These are phyloP conservation scores for Aphrocallistes beatrix DNA, from an alignment of 37 sponge, comb jelly and placozoan species.

Conservation along the genomic window DNA sequence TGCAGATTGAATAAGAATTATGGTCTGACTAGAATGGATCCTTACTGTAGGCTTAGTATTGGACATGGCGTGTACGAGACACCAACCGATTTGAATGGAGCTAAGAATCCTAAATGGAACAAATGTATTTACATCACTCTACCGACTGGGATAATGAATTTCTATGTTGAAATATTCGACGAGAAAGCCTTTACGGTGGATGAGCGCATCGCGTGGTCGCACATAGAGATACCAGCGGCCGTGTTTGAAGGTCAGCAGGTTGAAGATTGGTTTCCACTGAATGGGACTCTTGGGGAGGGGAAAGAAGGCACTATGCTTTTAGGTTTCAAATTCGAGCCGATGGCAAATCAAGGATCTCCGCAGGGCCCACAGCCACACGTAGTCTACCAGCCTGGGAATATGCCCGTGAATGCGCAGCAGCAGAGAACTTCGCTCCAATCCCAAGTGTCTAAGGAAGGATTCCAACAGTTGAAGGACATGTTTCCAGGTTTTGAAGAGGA, in stretches of 20 bases:
- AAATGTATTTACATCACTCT: conserved; percentile 50
- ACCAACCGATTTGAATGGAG: conserved; percentile 69
- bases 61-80: conserved; percentile 89
- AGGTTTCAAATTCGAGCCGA: conserved; percentile 21
- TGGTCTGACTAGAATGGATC: conserved; percentile 89
- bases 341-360: background rate
- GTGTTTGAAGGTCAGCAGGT: conserved; percentile 69
- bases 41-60: conserved; percentile 80
- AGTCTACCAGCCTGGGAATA: background rate
- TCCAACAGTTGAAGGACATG: conserved; percentile 79
- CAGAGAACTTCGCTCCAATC: background rate
- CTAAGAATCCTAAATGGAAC: conserved; percentile 95
- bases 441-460: conserved; percentile 31
- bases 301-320: conserved; percentile 69
- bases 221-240: conserved; percentile 58
- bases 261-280: conserved; percentile 92
- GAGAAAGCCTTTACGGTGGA: conserved; percentile 74
- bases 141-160: conserved; percentile 49
- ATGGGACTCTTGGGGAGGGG: conserved; percentile 81
- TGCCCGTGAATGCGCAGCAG: background rate
- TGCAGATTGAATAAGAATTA: conserved; percentile 82
- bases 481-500: conserved; percentile 84
- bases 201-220: conserved; percentile 81
- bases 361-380: background rate
- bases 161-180: conserved; percentile 77